Percentiles rank a stretch among this genome's conserved stretches.
These are phyloP conservation scores for Sesamia inferens DNA, from an alignment of 2,888 invertebrate species.

Conservation along the genomic window DNA sequence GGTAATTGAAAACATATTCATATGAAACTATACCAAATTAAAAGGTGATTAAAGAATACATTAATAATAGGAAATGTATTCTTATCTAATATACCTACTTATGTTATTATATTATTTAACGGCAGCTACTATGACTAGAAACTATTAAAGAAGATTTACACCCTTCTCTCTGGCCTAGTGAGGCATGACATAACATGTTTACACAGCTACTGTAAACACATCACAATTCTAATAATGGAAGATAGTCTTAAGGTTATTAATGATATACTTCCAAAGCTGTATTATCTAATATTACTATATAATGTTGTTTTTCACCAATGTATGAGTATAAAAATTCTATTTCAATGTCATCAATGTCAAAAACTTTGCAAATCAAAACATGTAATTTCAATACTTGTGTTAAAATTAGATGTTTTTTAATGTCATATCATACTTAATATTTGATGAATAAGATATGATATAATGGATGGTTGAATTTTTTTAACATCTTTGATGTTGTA, in stretches of 20 bases:
- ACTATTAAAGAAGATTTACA: neutral
- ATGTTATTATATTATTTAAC: neutral
- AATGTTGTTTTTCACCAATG: neutral
- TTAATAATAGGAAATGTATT: slow-evolving; percentile 8
- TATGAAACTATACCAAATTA: neutral
- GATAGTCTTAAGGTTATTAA: slow-evolving; percentile 37
- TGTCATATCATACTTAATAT: too few relatives aligned
- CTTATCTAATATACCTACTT: slow-evolving; percentile 19
- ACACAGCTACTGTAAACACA: slow-evolving; percentile 44
- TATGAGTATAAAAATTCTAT: neutral
- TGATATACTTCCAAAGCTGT: slow-evolving; percentile 21
- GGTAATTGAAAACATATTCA: neutral
- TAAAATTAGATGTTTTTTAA: neutral
- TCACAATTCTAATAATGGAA: slow-evolving; percentile 29
- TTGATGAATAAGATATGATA: too few relatives aligned
- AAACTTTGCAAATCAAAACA: neutral
- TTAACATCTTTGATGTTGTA: neutral
- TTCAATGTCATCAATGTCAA: neutral
- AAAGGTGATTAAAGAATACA: slow-evolving; percentile 3
- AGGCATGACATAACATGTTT: slow-evolving; percentile 44
- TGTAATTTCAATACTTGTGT: too few relatives aligned
- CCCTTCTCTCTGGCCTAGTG: neutral
- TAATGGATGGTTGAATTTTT: too few relatives aligned
- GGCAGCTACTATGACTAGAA: neutral
- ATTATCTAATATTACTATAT: slow-evolving; percentile 12